Base-by-base conservation (phyloP, 2,797 vertebrate species). In the Xerus rutilus region DNA sequence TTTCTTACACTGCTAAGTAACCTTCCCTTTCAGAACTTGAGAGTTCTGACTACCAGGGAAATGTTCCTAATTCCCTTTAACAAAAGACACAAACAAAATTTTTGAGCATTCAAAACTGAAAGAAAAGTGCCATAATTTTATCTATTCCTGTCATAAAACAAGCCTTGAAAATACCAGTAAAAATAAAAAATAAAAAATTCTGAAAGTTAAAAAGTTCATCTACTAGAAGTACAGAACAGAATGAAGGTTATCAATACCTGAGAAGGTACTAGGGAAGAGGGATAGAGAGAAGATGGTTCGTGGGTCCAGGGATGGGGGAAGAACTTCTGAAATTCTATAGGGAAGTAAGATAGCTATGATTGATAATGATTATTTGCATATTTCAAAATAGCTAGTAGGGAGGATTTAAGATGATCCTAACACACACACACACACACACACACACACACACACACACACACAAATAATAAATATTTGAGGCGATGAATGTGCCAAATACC, bases 161-260 rank as follows among this genome's bases (percentile, higher is more conserved):
- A 28, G 30, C 62, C 54, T 67, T 62, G 30, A 94, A 87, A 89
- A 77, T 74, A n/a, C 45, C 67, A 96, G 54, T 79, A 72, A 92
- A 89, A 78, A 52, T 0, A 39, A 39, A 39, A 39, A 39, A 39
- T 39, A 39, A 39, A 39, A 39, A 52, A 32, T 94, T 72, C 62
- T 65, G 7, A 11, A 59, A 79, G 57, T 0, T 93, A 54, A 43
- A 74, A 81, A 39, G 21, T 4, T 72, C 28, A 25, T 43, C 23
- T 81, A 10, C 3, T 64, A 47, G 4, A 45, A 70, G 9, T 13
- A 43, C 32, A 72, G 35, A 64, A 10, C 14, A 86, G 45, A 88
- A 52, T 54, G 20, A 15, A 43, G 28, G 15, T 39, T 21, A 73
- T 7, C 6, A 81, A 35, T 54, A 23, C 11, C 30, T 32, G 23